These are phyloP conservation scores for Nemopilema nomurai DNA, from an alignment of 30 jellyfish, hydroid and myxozoan species.

Conservation along the genomic window DNA sequence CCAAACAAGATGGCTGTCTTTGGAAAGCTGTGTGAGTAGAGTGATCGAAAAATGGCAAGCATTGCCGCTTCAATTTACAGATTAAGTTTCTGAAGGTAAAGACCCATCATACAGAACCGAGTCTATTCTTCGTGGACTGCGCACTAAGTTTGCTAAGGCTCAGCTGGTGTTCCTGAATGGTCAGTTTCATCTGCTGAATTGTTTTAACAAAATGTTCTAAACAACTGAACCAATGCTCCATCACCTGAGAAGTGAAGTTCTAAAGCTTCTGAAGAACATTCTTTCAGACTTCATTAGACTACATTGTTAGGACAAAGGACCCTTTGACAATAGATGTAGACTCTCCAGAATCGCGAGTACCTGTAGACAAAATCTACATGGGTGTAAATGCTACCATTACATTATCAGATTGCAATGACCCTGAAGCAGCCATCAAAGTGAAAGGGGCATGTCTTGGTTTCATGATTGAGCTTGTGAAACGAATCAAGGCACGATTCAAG, in stretches of 20 bases:
- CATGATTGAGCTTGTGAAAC: conserved; percentile 9
- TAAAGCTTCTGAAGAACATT: conserved; percentile 16
- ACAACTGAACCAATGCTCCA: conserved; percentile 46
- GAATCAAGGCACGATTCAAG: conserved; percentile 34
- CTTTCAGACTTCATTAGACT: conserved; percentile 38
- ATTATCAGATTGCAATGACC: conserved; percentile 8
- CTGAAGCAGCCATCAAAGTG: neutral
- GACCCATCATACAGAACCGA: conserved; percentile 58
- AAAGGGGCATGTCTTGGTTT: conserved; percentile 11
- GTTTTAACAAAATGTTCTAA: conserved; percentile 55
- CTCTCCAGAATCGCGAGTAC: neutral
- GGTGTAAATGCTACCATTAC: conserved; percentile 51
- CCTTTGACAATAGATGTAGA: conserved; percentile 26
- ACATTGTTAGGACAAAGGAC: neutral
- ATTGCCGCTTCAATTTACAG: conserved; percentile 26
- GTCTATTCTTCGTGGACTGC: conserved; percentile 11
- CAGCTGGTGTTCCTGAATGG: conserved; percentile 46
- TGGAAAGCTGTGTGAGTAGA: conserved; percentile 50
- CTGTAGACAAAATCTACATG: conserved; percentile 6
- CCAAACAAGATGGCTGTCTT: conserved; percentile 58
- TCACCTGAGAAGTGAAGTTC: conserved; percentile 27
- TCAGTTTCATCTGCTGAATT: conserved; percentile 47
- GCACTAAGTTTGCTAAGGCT: conserved; percentile 20
- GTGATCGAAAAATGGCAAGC: conserved; percentile 47
- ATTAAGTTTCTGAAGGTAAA: conserved; percentile 20